Base-by-base conservation (phyloP, 2,888 invertebrate genomes). In the Unio delphinus region DNA sequence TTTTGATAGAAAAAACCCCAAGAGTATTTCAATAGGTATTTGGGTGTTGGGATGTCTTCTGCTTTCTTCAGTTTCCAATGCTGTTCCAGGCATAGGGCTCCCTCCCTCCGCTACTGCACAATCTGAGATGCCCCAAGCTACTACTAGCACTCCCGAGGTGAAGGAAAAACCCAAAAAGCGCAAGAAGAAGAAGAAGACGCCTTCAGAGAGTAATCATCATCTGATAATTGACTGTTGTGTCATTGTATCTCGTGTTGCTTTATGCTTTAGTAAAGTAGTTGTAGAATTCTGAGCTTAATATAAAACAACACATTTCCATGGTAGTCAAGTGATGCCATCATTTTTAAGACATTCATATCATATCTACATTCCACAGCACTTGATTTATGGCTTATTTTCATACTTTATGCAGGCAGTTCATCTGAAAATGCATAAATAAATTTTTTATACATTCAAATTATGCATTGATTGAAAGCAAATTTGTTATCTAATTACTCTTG, bases 181-280 rank as follows among this genome's bases (percentile, higher is more conserved):
- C 64, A 82, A 83, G 75, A 86, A 86, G 81, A 85, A 81, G 76
- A 81, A 85, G 81, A 86, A 83, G 75, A 77, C 79, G 68, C 69
- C 75, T 26, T 67, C 76, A 54, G 81, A 81, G 75, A 80, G 81
- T 81, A 81, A 80, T 73, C 60, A 57, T 65, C 63, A n/a, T 64
- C 28, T 45, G 26, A 23, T 64, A 55, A 64, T 56, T 62, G 18
- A 20, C 54, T 60, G 34, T 61, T 26, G 56, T 57, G 58, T 63
- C 18, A 56, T 54, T 28, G 30, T 54, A 58, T 63, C 57, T 70
- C 58, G 55, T 67, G 67, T 60, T 63, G 56, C 58, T 61, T 65
- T 67, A 62, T 23, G 7, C 60, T 45, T 65, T 3, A 45, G 45
- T 45, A 15, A 15, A 45, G 8, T 45, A 45, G 45, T 45, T 45